A percentile compares a stretch with the other conserved stretches of the same genome.
phyloP scores from a whole-genome alignment of 1,140 invertebrate genomes.

The Conus betulinus region DNA sequence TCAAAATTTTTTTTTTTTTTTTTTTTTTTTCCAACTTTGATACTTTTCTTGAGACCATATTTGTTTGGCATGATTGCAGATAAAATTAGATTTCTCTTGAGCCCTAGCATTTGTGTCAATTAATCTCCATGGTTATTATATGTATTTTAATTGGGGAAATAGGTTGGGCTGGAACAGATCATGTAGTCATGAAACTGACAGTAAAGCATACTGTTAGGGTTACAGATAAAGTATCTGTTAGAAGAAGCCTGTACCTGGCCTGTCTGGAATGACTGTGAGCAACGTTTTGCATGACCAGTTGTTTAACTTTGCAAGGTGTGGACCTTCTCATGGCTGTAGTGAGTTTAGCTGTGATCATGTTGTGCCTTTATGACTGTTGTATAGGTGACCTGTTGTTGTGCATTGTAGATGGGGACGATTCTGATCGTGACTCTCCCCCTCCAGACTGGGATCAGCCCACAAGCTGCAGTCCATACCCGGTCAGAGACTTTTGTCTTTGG shows the following conservation, averaged over 20 bases:
- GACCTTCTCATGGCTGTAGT: background rate
- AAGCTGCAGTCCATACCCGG: slow-evolving; percentile 47
- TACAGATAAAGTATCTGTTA: no score
- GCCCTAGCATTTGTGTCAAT: no score
- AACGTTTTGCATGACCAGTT: background rate
- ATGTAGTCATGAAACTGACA: no score
- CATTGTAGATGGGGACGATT: slow-evolving; percentile 29
- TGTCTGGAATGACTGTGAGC: background rate
- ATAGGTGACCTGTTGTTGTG: slow-evolving; percentile 48
- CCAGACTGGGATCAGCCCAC: slow-evolving; percentile 62
- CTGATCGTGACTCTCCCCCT: slow-evolving; percentile 58
- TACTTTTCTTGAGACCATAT: no score
- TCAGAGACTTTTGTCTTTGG: slow-evolving; percentile 47
- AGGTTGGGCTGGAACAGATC: no score
- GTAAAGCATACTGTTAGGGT: no score
- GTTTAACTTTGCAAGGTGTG: background rate
- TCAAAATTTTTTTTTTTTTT: no score
- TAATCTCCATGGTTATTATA: no score
- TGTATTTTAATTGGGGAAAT: no score
- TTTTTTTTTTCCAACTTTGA: no score
- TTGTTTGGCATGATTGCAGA: no score
- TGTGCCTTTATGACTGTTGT: slow-evolving; percentile 41
- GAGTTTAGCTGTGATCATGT: background rate
- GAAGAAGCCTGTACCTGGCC: slow-evolving; percentile 15
- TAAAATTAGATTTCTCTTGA: no score